These are phyloP conservation scores for Electrona antarctica DNA, from an alignment of 2,113 vertebrate genomes.

Conservation along the genomic window DNA sequence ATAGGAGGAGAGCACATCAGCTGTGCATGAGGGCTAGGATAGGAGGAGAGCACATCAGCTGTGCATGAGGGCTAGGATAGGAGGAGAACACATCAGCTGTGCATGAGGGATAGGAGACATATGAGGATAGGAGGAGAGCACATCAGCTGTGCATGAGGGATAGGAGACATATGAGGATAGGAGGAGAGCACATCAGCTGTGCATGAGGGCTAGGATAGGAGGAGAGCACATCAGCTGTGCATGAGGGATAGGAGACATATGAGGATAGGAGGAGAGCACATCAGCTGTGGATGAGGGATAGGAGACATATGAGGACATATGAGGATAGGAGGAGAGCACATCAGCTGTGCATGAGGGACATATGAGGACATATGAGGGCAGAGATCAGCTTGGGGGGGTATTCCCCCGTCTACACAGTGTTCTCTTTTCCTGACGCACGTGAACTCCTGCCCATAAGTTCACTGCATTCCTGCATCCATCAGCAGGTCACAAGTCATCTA, in stretches of 20 bases:
- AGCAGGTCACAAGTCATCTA: constrained; percentile 48
- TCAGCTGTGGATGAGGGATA: constrained; percentile 19
- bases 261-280: too few relatives aligned
- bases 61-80: too few relatives aligned
- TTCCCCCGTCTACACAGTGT: background rate
- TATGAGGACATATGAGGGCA: too few relatives aligned
- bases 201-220: background rate
- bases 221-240: background rate
- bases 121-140: too few relatives aligned
- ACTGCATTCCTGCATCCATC: constrained; percentile 40
- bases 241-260: too few relatives aligned
- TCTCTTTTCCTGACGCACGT: background rate
- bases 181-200: background rate
- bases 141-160: too few relatives aligned
- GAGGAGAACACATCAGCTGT: background rate
- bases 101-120: too few relatives aligned
- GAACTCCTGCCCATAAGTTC: constrained; percentile 1
- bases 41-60: background rate
- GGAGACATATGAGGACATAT: too few relatives aligned
- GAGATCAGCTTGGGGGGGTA: constrained; percentile 12
- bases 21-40: too few relatives aligned
- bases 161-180: too few relatives aligned
- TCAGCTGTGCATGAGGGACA: background rate
- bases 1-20: background rate
- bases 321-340: background rate